These are phyloP conservation scores for Crocidura indochinensis DNA, from an alignment of 2,797 vertebrate species.

Conservation along the genomic window DNA sequence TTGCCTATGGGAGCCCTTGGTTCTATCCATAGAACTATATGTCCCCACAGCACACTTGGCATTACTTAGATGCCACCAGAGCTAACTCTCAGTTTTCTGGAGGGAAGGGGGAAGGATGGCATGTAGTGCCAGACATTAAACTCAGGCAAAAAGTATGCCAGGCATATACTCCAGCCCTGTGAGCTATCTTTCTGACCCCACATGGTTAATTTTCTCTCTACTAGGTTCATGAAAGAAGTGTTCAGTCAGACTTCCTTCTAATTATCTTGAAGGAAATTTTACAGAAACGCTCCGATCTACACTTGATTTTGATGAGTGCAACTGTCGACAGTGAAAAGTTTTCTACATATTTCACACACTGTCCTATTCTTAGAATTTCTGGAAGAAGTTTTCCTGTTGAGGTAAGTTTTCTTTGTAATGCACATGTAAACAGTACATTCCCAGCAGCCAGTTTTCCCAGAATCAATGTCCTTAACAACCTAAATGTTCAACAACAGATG, in stretches of 20 bases:
- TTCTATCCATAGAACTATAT: too few relatives aligned
- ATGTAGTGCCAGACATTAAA: too few relatives aligned
- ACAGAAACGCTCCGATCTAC: constrained; percentile 95
- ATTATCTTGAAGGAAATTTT: constrained; percentile 96
- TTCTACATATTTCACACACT: constrained; percentile 97
- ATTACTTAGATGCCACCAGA: too few relatives aligned
- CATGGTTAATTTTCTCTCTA: constrained; percentile 38
- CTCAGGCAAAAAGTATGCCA: too few relatives aligned
- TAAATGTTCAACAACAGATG: too few relatives aligned
- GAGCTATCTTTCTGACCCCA: too few relatives aligned
- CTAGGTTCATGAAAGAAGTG: constrained; percentile 98
- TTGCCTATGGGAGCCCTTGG: too few relatives aligned
- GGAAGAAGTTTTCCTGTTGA: constrained; percentile 98
- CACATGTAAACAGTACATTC: not conserved
- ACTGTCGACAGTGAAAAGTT: constrained; percentile 98
- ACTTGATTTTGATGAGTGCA: constrained; percentile 98
- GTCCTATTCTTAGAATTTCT: constrained; percentile 96
- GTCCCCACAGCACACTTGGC: too few relatives aligned
- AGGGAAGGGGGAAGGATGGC: too few relatives aligned
- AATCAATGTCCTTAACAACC: not conserved
- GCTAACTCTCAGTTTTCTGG: too few relatives aligned
- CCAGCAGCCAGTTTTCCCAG: not conserved
- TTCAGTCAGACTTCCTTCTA: constrained; percentile 98
- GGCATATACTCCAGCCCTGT: too few relatives aligned
- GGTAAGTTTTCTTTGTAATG: constrained; percentile 87